These are phyloP conservation scores for Lasioglossum zephyrum DNA, from an alignment of 2,888 invertebrate genomes.

Conservation along the genomic window DNA sequence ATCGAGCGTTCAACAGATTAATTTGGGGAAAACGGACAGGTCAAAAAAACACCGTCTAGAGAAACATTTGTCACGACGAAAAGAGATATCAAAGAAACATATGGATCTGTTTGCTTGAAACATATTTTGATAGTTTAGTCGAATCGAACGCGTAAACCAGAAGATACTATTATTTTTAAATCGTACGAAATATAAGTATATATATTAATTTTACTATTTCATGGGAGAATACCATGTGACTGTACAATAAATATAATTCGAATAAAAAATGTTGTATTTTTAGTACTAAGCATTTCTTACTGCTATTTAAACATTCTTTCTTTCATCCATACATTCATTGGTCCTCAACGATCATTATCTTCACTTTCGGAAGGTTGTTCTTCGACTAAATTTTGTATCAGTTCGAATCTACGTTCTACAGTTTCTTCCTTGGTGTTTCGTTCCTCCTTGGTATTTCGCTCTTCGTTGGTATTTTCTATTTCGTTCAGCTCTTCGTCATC, in stretches of 20 bases:
- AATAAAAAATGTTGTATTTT: conserved; percentile 51
- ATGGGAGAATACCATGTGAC: conserved; percentile 8
- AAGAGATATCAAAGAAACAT: conserved; percentile 42
- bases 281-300: conserved; percentile 23
- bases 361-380: conserved; percentile 75
- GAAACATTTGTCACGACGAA: conserved; percentile 30
- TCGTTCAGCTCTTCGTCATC: conserved; percentile 87
- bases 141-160: conserved; percentile 29
- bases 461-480: conserved; percentile 34
- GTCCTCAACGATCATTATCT: conserved; percentile 43
- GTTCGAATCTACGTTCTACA: conserved; percentile 58
- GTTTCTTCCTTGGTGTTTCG: conserved; percentile 41
- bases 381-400: conserved; percentile 78
- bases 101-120: conserved; percentile 38
- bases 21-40: conserved; percentile 34
- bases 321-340: not conserved
- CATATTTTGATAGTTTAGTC: conserved; percentile 15
- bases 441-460: conserved; percentile 25
- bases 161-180: conserved; percentile 24
- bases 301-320: not conserved
- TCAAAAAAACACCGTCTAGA: conserved; percentile 28
- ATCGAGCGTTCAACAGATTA: conserved; percentile 58
- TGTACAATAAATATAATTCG: conserved; percentile 47
- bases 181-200: conserved; percentile 42
- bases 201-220: conserved; percentile 42